Base-by-base conservation (phyloP, 2,797 vertebrate species). In the Rhynchonycteris naso region DNA sequence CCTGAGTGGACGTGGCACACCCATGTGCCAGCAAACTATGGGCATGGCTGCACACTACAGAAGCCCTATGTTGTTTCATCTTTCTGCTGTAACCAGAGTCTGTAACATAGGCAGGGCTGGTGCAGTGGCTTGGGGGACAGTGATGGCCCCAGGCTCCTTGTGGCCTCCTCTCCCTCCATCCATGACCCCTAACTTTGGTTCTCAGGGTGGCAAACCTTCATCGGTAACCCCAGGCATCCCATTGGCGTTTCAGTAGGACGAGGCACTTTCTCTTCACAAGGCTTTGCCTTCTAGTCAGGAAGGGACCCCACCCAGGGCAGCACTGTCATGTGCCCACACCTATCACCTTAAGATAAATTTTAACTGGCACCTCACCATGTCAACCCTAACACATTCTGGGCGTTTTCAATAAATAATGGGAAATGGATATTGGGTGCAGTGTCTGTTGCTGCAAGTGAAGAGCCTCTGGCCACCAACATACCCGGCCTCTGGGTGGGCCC, bases 201-300 rank as follows among this genome's bases (percentile, higher is more conserved):
- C 74, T 74, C 30, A 13, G 6, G 1, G 30, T 61, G 5, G 24
- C 21, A 79, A 80, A 71, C 28, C 26, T 22, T 43, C 35, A 54
- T 18, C 19, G 0, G 10, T 58, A 12, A 61, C 78, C 24, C 66
- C 7, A 15, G 90, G 52, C 11, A 35, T 30, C 4, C 50, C 18
- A 8, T 21, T 28, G 35, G 58, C 21, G 52, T 81, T 83, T 61
- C n/a, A 76, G 59, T 10, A 8, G 10, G 56, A 54, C 18, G 4
- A 35, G 76, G 24, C 10, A 10, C 52, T 56, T 79, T 58, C 43
- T 43, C 33, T 15, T 38, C 33, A 1, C 0, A 28, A 69, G 19
- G 56, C 22, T 71, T 58, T 66, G 59, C 30, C 88, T 74, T 66
- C 90, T 30, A 56, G 26, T 80, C 30, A 83, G 72, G 54, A 69